Percentiles rank a stretch among this genome's conserved stretches.
Evolutionary conservation across 1,140 invertebrate species (phyloP).

Genomic region (Bombus superbus): DNA sequence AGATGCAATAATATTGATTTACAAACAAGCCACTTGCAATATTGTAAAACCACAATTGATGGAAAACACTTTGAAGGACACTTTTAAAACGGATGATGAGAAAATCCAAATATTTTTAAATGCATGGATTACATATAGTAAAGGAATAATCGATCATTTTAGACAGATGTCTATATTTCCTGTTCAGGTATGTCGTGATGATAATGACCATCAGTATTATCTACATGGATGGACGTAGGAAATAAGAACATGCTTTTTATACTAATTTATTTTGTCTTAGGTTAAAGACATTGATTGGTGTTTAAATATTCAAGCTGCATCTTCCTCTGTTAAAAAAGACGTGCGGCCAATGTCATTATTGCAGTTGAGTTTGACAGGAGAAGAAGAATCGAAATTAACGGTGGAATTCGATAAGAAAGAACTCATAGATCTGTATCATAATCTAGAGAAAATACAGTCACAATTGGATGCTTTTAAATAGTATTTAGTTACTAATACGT

Average conservation of each 20-base stretch:
- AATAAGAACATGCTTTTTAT: neutral
- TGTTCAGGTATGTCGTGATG: slow-evolving; percentile 65
- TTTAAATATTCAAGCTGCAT: slow-evolving; percentile 75
- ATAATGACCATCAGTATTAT: no score
- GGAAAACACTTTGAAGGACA: slow-evolving; percentile 72
- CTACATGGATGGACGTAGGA: neutral
- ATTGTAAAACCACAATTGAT: slow-evolving; percentile 68
- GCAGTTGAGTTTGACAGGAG: slow-evolving; percentile 71
- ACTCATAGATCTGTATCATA: slow-evolving; percentile 72
- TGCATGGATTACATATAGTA: slow-evolving; percentile 74
- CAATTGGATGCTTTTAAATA: slow-evolving; percentile 78
- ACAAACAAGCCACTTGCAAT: slow-evolving; percentile 72
- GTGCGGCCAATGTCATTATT: slow-evolving; percentile 71
- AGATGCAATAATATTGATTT: slow-evolving; percentile 72
- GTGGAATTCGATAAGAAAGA: slow-evolving; percentile 75
- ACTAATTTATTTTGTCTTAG: slow-evolving; percentile 50
- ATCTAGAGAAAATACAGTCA: slow-evolving; percentile 76
- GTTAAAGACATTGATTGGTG: slow-evolving; percentile 76
- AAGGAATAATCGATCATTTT: slow-evolving; percentile 72
- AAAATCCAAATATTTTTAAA: slow-evolving; percentile 73
- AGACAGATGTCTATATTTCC: slow-evolving; percentile 76
- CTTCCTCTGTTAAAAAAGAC: slow-evolving; percentile 72
- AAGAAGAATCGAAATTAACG: slow-evolving; percentile 66
- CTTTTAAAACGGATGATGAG: slow-evolving; percentile 70
- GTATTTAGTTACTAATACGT: slow-evolving; percentile 38